Conservation (phyloP, 2,113 vertebrate genomes). For the Diphyllodes magnificus region DNA sequence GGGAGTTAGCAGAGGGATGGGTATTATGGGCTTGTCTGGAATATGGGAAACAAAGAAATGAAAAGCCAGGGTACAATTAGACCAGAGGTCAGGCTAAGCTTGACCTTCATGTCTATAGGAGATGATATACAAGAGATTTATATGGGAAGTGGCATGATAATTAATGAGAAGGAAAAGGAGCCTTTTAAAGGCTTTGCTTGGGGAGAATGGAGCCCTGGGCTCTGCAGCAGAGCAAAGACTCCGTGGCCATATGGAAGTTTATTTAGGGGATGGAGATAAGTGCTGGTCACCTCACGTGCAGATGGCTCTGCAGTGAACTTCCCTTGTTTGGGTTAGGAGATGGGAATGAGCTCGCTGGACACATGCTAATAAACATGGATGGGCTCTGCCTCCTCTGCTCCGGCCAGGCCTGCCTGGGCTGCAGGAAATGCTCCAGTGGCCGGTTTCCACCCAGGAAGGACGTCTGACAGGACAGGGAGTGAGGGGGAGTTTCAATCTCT, state of each 20-base stretch:
- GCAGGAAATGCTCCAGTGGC: neutral
- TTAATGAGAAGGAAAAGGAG: neutral
- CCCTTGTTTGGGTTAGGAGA: neutral
- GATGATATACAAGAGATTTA: conserved; percentile 9
- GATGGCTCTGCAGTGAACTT: neutral
- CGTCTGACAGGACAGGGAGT: neutral
- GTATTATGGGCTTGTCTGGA: neutral
- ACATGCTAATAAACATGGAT: neutral
- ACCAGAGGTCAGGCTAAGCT: neutral
- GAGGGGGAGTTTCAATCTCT: neutral
- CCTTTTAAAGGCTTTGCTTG: neutral
- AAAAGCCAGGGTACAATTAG: neutral
- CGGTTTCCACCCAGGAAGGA: neutral
- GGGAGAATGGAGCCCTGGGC: neutral
- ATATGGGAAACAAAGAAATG: neutral
- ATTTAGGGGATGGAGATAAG: neutral
- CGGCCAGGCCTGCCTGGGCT: neutral
- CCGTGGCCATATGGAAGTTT: neutral
- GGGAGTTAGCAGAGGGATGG: neutral
- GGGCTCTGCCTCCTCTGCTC: neutral
- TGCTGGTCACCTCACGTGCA: neutral
- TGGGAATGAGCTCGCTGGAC: neutral
- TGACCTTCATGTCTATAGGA: conserved; percentile 7
- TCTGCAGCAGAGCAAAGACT: neutral
- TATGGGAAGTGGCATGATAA: neutral